These are phyloP conservation scores for Solea solea DNA, from an alignment of 2,113 vertebrate genomes.

Conservation along the genomic window DNA sequence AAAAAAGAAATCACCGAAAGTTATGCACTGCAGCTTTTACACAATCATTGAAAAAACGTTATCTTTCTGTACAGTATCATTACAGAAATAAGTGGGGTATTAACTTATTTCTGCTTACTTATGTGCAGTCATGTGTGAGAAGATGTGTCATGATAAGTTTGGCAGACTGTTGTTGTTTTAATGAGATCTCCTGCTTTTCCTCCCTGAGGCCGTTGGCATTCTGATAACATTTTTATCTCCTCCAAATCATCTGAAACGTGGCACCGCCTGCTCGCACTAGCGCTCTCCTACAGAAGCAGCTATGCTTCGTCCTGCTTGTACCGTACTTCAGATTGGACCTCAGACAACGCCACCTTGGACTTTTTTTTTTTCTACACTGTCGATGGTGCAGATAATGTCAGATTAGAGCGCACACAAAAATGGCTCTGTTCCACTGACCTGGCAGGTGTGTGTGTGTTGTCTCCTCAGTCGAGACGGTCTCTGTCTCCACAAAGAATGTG, in stretches of 20 bases:
- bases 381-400: background rate
- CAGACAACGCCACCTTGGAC: background rate
- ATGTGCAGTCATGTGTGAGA: slow-evolving; percentile 3
- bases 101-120: too few relatives aligned
- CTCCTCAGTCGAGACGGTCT: background rate
- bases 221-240: slow-evolving; percentile 30
- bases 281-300: background rate
- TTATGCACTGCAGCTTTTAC: too few relatives aligned
- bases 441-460: background rate
- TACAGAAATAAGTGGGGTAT: too few relatives aligned
- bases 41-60: too few relatives aligned
- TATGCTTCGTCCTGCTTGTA: background rate
- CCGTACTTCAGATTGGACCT: slow-evolving; percentile 14
- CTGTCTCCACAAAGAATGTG: slow-evolving; percentile 12
- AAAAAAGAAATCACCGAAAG: too few relatives aligned
- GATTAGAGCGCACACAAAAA: slow-evolving; percentile 12
- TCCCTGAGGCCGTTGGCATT: slow-evolving; percentile 10
- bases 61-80: too few relatives aligned
- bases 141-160: slow-evolving; percentile 2
- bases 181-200: slow-evolving; percentile 40
- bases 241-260: slow-evolving; percentile 21
- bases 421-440: background rate
- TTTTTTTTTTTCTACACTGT: background rate
- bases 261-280: background rate
- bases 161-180: slow-evolving; percentile 17